Evolutionary conservation across 2,113 vertebrate genomes (phyloP).

Genomic region (Progne subis): DNA sequence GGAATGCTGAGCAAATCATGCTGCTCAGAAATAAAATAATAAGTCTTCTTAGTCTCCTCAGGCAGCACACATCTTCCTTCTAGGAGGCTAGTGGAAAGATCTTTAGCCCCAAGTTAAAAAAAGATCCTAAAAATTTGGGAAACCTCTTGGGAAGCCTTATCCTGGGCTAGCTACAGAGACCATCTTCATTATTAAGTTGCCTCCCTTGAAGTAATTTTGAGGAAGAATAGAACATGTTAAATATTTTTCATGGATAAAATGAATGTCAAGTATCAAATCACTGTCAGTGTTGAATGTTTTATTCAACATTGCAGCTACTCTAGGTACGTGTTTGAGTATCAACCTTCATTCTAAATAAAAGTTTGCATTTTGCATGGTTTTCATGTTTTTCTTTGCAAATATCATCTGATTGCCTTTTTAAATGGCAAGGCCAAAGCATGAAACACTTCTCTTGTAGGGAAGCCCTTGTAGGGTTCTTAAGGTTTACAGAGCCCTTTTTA

Average conservation of each 20-base stretch:
- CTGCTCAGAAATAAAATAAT: not conserved
- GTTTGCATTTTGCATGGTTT: not conserved
- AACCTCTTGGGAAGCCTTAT: not conserved
- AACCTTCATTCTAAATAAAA: not conserved
- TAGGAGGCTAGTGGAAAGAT: not conserved
- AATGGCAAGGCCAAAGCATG: not conserved
- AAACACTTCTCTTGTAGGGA: not conserved
- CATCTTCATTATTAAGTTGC: not conserved
- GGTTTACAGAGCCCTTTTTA: not conserved
- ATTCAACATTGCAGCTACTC: not conserved
- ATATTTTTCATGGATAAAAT: not conserved
- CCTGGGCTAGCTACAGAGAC: not conserved
- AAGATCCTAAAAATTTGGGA: not conserved
- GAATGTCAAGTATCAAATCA: not conserved
- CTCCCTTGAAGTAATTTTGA: not conserved
- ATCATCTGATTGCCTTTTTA: not conserved
- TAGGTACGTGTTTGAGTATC: not conserved
- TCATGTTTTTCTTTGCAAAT: not conserved
- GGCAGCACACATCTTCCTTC: not conserved
- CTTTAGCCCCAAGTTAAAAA: not conserved
- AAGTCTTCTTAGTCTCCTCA: not conserved
- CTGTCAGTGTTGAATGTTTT: not conserved
- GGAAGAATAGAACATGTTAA: not conserved
- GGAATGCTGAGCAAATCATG: not conserved
- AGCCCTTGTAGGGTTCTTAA: not conserved